Conservation (phyloP, 2,888 invertebrate genomes). For the Pediacus dermestoides region DNA sequence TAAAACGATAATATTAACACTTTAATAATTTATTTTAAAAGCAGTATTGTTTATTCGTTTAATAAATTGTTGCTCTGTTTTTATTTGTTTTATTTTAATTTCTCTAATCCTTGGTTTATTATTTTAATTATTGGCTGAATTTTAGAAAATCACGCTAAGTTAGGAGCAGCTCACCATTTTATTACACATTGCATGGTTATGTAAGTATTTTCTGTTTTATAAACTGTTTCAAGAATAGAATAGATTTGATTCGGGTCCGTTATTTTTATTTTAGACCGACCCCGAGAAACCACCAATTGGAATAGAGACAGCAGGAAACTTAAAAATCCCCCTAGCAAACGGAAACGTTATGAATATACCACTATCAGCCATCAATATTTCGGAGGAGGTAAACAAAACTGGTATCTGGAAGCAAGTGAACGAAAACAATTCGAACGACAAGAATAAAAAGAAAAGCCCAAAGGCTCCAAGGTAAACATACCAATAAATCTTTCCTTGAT, state of each 20-base stretch:
- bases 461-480: conserved; percentile 35
- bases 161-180: no score
- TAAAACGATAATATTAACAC: no score
- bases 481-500: conserved; percentile 19
- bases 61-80: conserved; percentile 5
- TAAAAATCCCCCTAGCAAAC: conserved; percentile 84
- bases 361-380: conserved; percentile 79
- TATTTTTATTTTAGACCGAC: no score
- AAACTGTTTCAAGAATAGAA: no score
- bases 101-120: no score
- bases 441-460: conserved; percentile 48
- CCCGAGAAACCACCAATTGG: conserved; percentile 25
- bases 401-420: conserved; percentile 93
- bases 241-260: no score
- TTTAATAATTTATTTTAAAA: conserved; percentile 4
- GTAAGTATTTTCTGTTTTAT: no score
- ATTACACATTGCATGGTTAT: no score
- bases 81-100: neutral
- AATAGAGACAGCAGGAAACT: conserved; percentile 50
- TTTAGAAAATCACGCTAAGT: no score
- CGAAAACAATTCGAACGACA: conserved; percentile 55
- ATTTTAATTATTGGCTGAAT: no score
- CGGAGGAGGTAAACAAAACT: conserved; percentile 90
- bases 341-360: conserved; percentile 90
- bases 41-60: conserved; percentile 7